Base-by-base conservation (phyloP, 2,888 invertebrate genomes). In the Heliothis peltigera region DNA sequence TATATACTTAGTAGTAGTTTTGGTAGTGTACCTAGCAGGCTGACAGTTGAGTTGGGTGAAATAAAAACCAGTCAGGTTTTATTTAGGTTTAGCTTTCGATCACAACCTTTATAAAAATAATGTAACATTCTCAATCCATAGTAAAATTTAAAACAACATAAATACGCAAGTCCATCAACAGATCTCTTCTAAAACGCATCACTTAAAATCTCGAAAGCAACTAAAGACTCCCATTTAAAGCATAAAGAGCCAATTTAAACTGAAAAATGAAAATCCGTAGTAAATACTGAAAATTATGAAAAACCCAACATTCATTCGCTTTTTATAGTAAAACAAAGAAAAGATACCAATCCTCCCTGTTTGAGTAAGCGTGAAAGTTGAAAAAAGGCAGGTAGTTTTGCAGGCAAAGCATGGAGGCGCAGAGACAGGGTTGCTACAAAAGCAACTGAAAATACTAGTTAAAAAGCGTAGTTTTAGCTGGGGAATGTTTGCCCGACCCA, bases 401-500 rank as follows among this genome's bases (percentile, higher is more conserved):
- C 72, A 70, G 43, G 80, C 64, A 79, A 84, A 84, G 77, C 83
- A 83, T 76, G 80, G 80, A 75, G 70, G 77, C 72, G 75, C 79
- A 83, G 86, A 89, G 87, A 89, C 87, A 89, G 81, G 70, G 82
- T 81, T 82, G 82, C 84, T 84, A 90, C 82, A 89, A 90, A 90
- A 91, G 86, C 88, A 89, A 91, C 90, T 88, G 89, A 91, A 92
- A 92, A 89, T 89, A 89, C 89, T 89, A 88, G 91, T 91, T 91
- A 90, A 92, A 91, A 92, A 91, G 89, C 88, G 90, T 90, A 90
- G 91, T 91, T 92, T 89, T 88, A 90, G 88, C 89, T 77, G 79
- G 82, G 81, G 84, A 89, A 90, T 92, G 92, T 92, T 92, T 91
- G 88, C 87, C 81, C 91, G 92, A 90, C 92, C 92, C 91, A 92